These are phyloP conservation scores for Poeciliopsis retropinna DNA, from an alignment of 2,113 vertebrate species.

Conservation along the genomic window DNA sequence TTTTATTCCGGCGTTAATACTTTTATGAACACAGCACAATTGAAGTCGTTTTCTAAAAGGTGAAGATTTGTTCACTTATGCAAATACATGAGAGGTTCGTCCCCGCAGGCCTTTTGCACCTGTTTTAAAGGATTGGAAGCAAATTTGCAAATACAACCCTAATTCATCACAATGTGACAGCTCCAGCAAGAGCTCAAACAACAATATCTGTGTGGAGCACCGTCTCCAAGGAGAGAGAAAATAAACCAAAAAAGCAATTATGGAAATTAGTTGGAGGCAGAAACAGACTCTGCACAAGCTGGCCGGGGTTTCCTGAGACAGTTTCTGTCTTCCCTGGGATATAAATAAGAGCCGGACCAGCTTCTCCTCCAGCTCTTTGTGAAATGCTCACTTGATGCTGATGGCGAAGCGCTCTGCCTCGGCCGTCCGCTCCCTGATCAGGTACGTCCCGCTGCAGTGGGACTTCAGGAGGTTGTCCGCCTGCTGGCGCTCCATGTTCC, in stretches of 20 bases:
- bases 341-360: conserved; percentile 33
- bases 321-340: conserved; percentile 25
- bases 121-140: conserved; percentile 22
- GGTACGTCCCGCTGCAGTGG: conserved; percentile 93
- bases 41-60: conserved; percentile 12
- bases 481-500: conserved; percentile 96
- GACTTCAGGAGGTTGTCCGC: conserved; percentile 94
- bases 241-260: conserved; percentile 47
- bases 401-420: conserved; percentile 97
- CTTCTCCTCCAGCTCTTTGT: not conserved
- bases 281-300: conserved; percentile 36
- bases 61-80: conserved; percentile 19
- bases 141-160: conserved; percentile 26
- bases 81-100: conserved; percentile 2
- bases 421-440: conserved; percentile 93
- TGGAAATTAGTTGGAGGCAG: conserved; percentile 49
- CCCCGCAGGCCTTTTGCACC: conserved; percentile 19
- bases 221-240: conserved; percentile 27
- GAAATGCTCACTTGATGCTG: conserved; percentile 92
- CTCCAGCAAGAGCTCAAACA: conserved; percentile 22
- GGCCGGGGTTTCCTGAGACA: conserved; percentile 26
- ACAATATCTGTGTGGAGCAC: conserved; percentile 13
- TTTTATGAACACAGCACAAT: conserved; percentile 3
- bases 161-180: conserved; percentile 22
- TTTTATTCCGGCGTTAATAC: not conserved